Percentiles rank a stretch among this genome's conserved stretches.
Conservation (phyloP, 2,888 invertebrate species). For the Hirtodrosophila confusa region DNA sequence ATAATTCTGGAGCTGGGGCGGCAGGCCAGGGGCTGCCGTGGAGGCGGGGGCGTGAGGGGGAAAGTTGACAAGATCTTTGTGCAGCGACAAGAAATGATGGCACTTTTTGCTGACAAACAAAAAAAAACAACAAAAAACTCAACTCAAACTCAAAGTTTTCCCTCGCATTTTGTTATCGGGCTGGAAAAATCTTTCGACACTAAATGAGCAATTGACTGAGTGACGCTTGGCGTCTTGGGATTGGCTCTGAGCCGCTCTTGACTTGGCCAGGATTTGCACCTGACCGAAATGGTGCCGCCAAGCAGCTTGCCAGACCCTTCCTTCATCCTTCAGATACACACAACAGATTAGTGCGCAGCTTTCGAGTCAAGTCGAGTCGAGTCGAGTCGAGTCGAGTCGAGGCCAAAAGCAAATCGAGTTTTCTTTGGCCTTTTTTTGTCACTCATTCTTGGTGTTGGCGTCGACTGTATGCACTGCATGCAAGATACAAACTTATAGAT, state of each 20-base stretch:
- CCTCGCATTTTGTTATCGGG: conserved; percentile 42
- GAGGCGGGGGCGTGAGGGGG: conserved; percentile 12
- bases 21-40: not conserved
- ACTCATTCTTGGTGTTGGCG: conserved; percentile 48
- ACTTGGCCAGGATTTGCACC: conserved; percentile 68
- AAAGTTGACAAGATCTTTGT: conserved; percentile 77
- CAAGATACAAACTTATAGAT: conserved; percentile 78
- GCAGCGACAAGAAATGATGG: conserved; percentile 79
- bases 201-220: conserved; percentile 80
- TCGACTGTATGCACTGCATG: conserved; percentile 49
- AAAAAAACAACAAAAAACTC: too few species aligned
- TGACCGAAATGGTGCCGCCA: conserved; percentile 16
- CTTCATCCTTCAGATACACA: conserved; percentile 82
- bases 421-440: conserved; percentile 44
- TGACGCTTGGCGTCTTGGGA: conserved; percentile 54
- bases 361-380: not conserved
- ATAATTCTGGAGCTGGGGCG: conserved; percentile 66
- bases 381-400: not conserved
- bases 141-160: too few species aligned
- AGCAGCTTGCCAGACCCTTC: conserved; percentile 53
- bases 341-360: conserved; percentile 75
- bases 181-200: conserved; percentile 79
- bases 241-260: conserved; percentile 47
- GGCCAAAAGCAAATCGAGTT: conserved; percentile 51
- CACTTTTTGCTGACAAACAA: conserved; percentile 32